phyloP scores from a whole-genome alignment of 1,140 invertebrate genomes.

The Ceratosolen solmsi region DNA sequence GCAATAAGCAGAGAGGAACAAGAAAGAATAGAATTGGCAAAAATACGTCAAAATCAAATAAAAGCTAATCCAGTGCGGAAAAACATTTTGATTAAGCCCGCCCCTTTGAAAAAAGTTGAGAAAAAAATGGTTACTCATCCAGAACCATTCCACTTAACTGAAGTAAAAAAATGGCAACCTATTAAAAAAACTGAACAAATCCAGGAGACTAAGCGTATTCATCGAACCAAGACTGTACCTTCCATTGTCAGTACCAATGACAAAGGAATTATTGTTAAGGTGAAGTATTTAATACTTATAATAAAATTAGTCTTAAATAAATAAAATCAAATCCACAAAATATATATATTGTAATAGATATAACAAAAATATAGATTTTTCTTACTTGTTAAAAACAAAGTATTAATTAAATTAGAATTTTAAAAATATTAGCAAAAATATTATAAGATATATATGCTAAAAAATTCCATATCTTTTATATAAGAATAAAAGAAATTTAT shows the following conservation, averaged over 20 bases:
- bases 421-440: no score
- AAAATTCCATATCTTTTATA: no score
- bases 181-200: not conserved
- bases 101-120: conserved; percentile 56
- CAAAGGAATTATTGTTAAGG: conserved; percentile 46
- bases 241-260: conserved; percentile 41
- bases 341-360: not conserved
- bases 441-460: no score
- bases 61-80: conserved; percentile 64
- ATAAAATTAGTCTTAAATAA: conserved; percentile 7
- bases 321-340: conserved; percentile 1
- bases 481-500: no score
- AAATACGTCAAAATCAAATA: conserved; percentile 63
- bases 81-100: conserved; percentile 54
- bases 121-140: conserved; percentile 62
- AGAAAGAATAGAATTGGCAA: conserved; percentile 64
- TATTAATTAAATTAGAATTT: no score
- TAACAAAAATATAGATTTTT: not conserved
- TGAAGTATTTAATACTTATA: conserved; percentile 15
- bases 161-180: conserved; percentile 55
- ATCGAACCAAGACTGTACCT: conserved; percentile 48
- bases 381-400: no score
- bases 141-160: conserved; percentile 62
- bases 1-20: conserved; percentile 62
- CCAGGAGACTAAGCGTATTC: conserved; percentile 40